Evolutionary conservation across 2,797 vertebrate species (phyloP).

Genomic region (Sphaeramia orbicularis): DNA sequence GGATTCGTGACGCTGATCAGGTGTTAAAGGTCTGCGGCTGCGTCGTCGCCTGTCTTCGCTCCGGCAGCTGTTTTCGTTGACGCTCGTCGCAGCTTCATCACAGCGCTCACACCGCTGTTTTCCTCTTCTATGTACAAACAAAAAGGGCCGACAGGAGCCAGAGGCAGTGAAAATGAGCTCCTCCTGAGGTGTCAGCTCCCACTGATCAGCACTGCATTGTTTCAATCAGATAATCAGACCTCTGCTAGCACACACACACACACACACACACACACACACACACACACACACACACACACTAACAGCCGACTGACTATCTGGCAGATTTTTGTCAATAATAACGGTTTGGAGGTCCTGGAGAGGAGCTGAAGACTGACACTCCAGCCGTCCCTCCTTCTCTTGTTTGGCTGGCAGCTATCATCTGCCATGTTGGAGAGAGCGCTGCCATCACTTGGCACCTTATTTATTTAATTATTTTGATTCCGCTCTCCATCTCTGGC

Average conservation of each 20-base stretch:
- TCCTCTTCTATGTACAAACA: too few relatives aligned
- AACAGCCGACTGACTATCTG: conserved; percentile 50
- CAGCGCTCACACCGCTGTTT: too few relatives aligned
- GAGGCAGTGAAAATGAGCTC: conserved; percentile 51
- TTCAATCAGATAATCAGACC: conserved; percentile 42
- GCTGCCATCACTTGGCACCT: conserved; percentile 77
- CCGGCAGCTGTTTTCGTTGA: too few relatives aligned
- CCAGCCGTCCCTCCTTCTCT: conserved; percentile 36
- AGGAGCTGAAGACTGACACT: conserved; percentile 72
- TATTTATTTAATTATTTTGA: conserved; percentile 89
- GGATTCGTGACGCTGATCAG: too few relatives aligned
- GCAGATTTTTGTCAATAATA: conserved; percentile 75
- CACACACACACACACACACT: too few relatives aligned
- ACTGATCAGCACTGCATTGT: conserved; percentile 50
- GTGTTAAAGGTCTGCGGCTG: too few relatives aligned
- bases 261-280: too few relatives aligned
- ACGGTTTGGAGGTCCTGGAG: conserved; percentile 68
- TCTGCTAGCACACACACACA: too few relatives aligned
- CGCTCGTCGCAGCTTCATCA: too few relatives aligned
- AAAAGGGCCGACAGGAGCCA: conserved; percentile 14
- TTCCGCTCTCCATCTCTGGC: conserved; percentile 76
- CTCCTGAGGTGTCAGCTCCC: conserved; percentile 52
- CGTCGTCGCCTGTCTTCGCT: too few relatives aligned
- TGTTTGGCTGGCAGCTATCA: conserved; percentile 55
- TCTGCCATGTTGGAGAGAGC: conserved; percentile 72